Conservation (phyloP, 2,888 invertebrate genomes). For the Oeneis ivallda region DNA sequence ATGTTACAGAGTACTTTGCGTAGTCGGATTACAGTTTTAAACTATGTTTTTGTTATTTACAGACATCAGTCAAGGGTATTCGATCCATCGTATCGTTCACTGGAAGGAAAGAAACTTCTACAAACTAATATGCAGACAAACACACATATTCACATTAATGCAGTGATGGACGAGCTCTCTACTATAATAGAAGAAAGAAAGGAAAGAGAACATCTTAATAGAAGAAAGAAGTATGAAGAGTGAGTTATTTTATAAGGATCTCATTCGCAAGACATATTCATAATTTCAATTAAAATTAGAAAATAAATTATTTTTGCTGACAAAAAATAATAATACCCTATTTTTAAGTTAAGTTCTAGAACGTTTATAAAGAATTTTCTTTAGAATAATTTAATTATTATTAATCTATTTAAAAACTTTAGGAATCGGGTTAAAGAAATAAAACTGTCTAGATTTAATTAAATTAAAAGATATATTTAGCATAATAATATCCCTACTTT, state of each 20-base stretch:
- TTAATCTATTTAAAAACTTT: neutral
- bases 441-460: neutral
- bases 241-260: neutral
- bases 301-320: neutral
- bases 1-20: too few species aligned
- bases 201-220: neutral
- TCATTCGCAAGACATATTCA: neutral
- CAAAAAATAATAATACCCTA: neutral
- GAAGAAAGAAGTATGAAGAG: neutral
- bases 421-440: neutral
- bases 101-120: conserved; percentile 84
- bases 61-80: conserved; percentile 93
- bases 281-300: neutral
- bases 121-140: conserved; percentile 41
- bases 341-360: neutral
- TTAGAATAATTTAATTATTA: neutral
- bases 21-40: neutral
- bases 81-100: conserved; percentile 92
- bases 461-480: neutral
- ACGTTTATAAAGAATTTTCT: neutral
- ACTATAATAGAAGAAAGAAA: neutral
- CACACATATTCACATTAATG: neutral
- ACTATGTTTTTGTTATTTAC: conserved; percentile 57
- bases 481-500: neutral
- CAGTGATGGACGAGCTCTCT: neutral